Conservation (phyloP, 2,888 invertebrate genomes). For the Rhamphomyia laevipes region DNA sequence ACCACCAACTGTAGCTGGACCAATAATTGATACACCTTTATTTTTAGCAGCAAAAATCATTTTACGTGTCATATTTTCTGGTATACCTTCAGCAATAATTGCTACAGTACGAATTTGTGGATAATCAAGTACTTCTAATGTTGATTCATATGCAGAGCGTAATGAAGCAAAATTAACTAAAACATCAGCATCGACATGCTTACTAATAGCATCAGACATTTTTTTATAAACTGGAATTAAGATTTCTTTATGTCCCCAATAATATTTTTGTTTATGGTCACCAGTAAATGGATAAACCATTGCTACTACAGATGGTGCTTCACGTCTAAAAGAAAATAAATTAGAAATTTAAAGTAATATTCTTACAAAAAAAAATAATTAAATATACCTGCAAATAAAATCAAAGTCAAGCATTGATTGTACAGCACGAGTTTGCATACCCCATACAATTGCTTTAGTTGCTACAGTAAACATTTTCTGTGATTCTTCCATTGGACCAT, state of each 20-base stretch:
- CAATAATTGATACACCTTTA: slow-evolving; percentile 78
- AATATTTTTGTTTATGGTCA: slow-evolving; percentile 98
- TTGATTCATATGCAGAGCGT: slow-evolving; percentile 93
- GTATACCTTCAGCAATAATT: slow-evolving; percentile 98
- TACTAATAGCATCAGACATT: slow-evolving; percentile 92
- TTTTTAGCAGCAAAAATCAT: slow-evolving; percentile 74
- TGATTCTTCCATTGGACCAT: slow-evolving; percentile 22
- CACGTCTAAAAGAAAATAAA: slow-evolving; percentile 72
- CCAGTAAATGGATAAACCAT: slow-evolving; percentile 98
- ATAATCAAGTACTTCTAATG: slow-evolving; percentile 85
- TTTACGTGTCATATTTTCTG: slow-evolving; percentile 95
- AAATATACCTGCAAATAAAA: slow-evolving; percentile 36
- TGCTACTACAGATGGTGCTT: slow-evolving; percentile 84
- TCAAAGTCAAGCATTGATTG: slow-evolving; percentile 46
- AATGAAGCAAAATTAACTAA: slow-evolving; percentile 96
- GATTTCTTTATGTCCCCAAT: slow-evolving; percentile 98
- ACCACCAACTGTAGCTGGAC: slow-evolving; percentile 93
- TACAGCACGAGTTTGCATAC: slow-evolving; percentile 96
- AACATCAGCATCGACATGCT: slow-evolving; percentile 90
- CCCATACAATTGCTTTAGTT: slow-evolving; percentile 95
- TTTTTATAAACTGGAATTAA: slow-evolving; percentile 90
- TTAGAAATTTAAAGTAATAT: not conserved
- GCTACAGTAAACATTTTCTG: slow-evolving; percentile 63
- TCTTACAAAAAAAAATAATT: not conserved
- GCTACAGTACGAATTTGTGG: slow-evolving; percentile 93